Evolutionary conservation across 2,797 vertebrate genomes (phyloP), one percentile per base, ranked within the genome.

Genomic region (Knipowitschia caucasica): DNA sequence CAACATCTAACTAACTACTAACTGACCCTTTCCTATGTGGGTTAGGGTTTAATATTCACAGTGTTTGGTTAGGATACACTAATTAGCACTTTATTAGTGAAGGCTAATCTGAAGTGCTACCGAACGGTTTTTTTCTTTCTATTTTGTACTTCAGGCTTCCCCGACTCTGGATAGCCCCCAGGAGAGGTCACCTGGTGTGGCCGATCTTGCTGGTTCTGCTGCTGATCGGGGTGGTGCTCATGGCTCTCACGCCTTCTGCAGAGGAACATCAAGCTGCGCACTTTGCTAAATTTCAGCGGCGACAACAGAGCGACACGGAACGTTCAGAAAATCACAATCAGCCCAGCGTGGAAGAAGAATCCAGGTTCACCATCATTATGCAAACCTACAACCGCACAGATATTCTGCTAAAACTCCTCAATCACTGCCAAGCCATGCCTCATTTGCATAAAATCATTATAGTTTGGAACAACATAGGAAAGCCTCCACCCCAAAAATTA

Each of bases 351-450:
- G 51, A 63, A 26, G 60, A 55, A 18, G 68, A 73, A 23, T 81
- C 89, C 61, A 89, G 85, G 12, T 98, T 97, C 43, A 98, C 93
- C 27, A 87, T 96, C 45, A 75, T 98, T 71, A 97, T 98, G 82
- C 95, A 98, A 64, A 95, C 94, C 0, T 95, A 92, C 53, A 98
- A 98, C n/a, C 92, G 95, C 71, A 96, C 94, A 0, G 94, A 98
- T 66, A 59, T 98, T 50, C 84, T 98, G 45, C 73, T 98, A 23
- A 94, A 91, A 78, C 90, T 98, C 52, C 83, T 98, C 31, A 98
- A 98, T 72, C 95, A 97, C 67, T 98, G 96, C 66, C 95, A 98
- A 84, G 95, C 92, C 0, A 81, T 94, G 30, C 92, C 94, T 23
- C 89, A 88, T 43, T 90, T 98, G n/a, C 91, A 91, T 74, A 76